phyloP scores from a whole-genome alignment of 2,888 invertebrate species.

The Formica aserva region DNA sequence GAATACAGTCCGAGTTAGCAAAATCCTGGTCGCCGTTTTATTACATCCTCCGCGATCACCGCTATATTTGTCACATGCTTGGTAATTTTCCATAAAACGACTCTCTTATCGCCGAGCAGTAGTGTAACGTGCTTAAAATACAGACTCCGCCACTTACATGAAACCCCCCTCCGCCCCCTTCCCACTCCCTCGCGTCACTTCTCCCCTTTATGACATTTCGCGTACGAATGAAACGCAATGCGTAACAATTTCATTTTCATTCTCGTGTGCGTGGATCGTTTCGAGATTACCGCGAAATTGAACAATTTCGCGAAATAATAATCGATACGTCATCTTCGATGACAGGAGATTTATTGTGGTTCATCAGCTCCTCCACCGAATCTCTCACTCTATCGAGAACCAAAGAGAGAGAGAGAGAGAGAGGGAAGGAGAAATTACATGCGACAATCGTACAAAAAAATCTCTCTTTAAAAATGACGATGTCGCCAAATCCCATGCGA shows the following conservation, averaged over 20 bases:
- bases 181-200: neutral
- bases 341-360: neutral
- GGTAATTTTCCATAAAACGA: constrained; percentile 53
- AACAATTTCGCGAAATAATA: neutral
- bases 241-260: neutral
- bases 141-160: constrained; percentile 25
- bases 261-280: no score
- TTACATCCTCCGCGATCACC: constrained; percentile 39
- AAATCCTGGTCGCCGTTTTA: constrained; percentile 40
- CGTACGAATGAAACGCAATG: constrained; percentile 8
- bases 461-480: neutral
- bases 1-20: neutral
- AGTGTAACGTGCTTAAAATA: constrained; percentile 44
- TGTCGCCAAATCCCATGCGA: constrained; percentile 37
- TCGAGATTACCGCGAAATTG: neutral
- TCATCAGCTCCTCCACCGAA: neutral
- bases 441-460: constrained; percentile 13
- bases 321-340: neutral
- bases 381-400: neutral
- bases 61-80: constrained; percentile 40
- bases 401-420: no score
- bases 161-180: neutral
- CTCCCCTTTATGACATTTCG: constrained; percentile 26
- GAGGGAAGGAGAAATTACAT: neutral
- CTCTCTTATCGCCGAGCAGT: constrained; percentile 42